Evolutionary conservation across 2,797 vertebrate species (phyloP), one percentile per base, ranked within the genome.

Genomic region (Phylloscopus collybita): DNA sequence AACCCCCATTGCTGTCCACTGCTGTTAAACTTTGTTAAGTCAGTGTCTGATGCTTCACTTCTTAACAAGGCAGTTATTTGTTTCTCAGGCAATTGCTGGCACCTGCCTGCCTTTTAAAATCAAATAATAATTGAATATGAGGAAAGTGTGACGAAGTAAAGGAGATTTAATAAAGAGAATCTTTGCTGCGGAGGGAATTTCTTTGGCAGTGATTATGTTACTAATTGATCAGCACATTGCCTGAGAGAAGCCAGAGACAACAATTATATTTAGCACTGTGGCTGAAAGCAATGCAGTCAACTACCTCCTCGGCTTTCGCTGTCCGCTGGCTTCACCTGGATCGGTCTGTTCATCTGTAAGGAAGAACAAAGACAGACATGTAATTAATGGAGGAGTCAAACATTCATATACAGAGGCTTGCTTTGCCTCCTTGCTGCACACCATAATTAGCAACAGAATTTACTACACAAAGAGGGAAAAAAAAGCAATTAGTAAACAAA

Each of bases 251-350:
- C 88, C 90, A 97, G 95, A 97, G 95, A 96, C 96, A 96, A 97
- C 96, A 96, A 96, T 96, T 96, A 95, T 85, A 95, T 90, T 97
- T 95, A 97, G 93, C 82, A 86, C 67, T 70, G 85, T 88, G 64
- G 88, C 94, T 96, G 92, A 95, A 97, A 97, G 96, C 94, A 98
- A 98, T 96, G 95, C 95, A 95, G 97, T 88, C 96, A 98, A 98
- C 98, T 98, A 99, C 99, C 99, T 99, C 99, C 99, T 98, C 99
- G 98, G 98, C 99, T 99, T 98, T 99, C 99, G 86, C 99, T 99
- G 98, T 99, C 99, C 94, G 99, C 99, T 93, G 99, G 99, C 97
- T 99, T 99, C 99, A 99, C 99, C 98, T 99, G 99, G 99, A 99
- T 99, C 1, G 99, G 99, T 98, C 99, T 99, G 98, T 99, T 99